phyloP scores from a whole-genome alignment of 2,797 vertebrate species.

The Tragelaphus oryx region DNA sequence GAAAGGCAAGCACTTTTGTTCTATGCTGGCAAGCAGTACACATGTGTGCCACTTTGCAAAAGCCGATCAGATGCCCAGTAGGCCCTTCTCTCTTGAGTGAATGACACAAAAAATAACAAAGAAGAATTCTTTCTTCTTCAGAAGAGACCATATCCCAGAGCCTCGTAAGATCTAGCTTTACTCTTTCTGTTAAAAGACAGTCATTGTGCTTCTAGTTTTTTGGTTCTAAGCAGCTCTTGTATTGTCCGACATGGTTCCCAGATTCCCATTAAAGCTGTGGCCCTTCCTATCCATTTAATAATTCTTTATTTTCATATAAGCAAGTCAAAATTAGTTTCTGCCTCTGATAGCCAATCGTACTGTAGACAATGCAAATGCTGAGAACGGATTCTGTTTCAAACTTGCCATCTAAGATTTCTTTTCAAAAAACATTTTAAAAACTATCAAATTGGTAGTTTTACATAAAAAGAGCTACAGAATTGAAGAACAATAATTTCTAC shows the following conservation, averaged over 20 bases:
- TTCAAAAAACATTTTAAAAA: background rate
- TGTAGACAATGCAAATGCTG: background rate
- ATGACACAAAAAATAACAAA: background rate
- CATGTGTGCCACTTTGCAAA: background rate
- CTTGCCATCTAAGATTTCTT: background rate
- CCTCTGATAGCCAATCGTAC: background rate
- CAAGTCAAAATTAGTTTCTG: background rate
- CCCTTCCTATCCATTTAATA: background rate
- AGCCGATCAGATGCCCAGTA: background rate
- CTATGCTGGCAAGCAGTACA: background rate
- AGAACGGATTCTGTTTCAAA: background rate
- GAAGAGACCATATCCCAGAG: background rate
- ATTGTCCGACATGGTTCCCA: background rate
- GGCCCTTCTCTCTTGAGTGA: background rate
- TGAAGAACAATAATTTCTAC: background rate
- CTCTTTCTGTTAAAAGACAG: background rate
- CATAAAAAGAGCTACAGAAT: background rate
- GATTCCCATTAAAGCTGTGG: background rate
- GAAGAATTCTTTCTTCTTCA: background rate
- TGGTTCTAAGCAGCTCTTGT: background rate
- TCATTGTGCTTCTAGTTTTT: background rate
- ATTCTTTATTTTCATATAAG: conserved; percentile 3
- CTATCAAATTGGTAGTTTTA: background rate
- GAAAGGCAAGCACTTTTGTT: background rate
- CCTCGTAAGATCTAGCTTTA: background rate